Conservation (phyloP, 2,113 vertebrate species). For the Eudyptes chrysolophus region DNA sequence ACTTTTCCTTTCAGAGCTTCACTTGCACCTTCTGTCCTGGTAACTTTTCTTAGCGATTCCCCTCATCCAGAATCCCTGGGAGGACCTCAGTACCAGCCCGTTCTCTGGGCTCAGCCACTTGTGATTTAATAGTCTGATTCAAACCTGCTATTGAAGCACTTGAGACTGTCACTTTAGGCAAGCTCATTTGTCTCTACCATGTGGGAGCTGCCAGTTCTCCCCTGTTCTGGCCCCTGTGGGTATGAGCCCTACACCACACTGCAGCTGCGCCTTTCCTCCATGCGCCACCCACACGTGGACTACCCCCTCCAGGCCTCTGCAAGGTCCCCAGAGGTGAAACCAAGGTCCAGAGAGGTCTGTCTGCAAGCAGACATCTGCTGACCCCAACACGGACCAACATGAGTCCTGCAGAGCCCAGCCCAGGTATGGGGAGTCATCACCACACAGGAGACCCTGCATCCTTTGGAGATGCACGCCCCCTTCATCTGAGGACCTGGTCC, state of each 20-base stretch:
- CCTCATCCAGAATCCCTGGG: background rate
- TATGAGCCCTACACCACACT: background rate
- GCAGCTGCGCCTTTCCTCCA: background rate
- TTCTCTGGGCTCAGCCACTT: background rate
- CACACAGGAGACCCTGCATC: background rate
- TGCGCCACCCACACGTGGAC: background rate
- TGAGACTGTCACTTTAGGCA: background rate
- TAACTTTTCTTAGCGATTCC: background rate
- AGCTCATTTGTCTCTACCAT: background rate
- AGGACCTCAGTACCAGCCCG: background rate
- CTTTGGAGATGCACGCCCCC: background rate
- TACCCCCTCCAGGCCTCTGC: background rate
- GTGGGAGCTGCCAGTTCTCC: background rate
- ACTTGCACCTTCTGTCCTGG: background rate
- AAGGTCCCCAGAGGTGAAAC: background rate
- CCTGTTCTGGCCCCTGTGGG: background rate
- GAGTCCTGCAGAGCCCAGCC: background rate
- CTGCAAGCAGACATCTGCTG: background rate
- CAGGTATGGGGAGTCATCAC: background rate
- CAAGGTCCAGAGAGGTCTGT: background rate
- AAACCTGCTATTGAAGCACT: accelerated
- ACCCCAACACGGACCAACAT: background rate
- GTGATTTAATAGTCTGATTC: background rate
- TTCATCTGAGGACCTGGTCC: background rate
- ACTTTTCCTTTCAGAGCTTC: background rate